These are phyloP conservation scores for Melanophora roralis DNA, from an alignment of 2,888 invertebrate genomes.

Conservation along the genomic window DNA sequence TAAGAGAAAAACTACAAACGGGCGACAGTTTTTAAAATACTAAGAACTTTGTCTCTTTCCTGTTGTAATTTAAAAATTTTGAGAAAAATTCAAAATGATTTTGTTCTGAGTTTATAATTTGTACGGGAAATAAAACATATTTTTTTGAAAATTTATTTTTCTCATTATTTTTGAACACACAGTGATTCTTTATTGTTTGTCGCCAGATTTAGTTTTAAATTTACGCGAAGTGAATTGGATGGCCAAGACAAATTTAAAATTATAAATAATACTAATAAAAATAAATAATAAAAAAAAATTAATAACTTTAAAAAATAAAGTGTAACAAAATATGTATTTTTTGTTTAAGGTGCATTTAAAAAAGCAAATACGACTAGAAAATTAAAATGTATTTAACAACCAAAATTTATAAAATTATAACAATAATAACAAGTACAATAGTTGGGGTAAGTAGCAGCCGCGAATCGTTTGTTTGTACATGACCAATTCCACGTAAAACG, in stretches of 20 bases:
- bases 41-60: constrained; percentile 24
- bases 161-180: constrained; percentile 10
- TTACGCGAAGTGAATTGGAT: constrained; percentile 56
- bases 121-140: not conserved
- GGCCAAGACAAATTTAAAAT: constrained; percentile 61
- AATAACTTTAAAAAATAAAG: not conserved
- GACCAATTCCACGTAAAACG: no score
- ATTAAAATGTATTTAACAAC: constrained; percentile 67
- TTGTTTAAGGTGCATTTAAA: not conserved
- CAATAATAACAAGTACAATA: constrained; percentile 66
- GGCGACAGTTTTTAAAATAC: constrained; percentile 28
- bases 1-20: not conserved
- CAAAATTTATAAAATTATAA: constrained; percentile 65
- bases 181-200: constrained; percentile 38
- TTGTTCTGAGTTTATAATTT: not conserved
- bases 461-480: not conserved
- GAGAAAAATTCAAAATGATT: constrained; percentile 6
- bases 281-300: not conserved
- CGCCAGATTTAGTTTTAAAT: constrained; percentile 63
- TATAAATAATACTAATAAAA: constrained; percentile 37
- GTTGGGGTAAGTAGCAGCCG: constrained; percentile 53
- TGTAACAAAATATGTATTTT: not conserved
- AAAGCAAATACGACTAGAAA: not conserved
- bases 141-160: constrained; percentile 27
- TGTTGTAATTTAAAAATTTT: not conserved